Evolutionary conservation across 2,888 invertebrate genomes (phyloP).

Genomic region (Steromphala cineraria): DNA sequence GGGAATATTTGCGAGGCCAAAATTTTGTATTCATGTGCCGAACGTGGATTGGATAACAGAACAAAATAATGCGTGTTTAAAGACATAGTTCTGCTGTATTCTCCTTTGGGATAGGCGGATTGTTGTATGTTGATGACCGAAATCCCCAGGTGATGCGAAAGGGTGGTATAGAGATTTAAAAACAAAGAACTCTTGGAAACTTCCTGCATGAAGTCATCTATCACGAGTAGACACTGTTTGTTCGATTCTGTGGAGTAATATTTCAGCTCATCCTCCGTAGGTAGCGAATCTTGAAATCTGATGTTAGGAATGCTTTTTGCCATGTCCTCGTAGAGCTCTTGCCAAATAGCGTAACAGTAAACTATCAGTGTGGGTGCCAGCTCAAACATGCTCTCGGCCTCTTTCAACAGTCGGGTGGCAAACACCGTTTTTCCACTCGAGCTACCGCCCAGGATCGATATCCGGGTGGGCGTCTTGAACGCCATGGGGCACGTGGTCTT

Average conservation of each 20-base stretch:
- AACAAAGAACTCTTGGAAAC: not conserved
- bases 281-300: not conserved
- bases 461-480: too few relatives aligned
- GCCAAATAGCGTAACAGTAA: not conserved
- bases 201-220: not conserved
- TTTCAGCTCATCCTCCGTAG: not conserved
- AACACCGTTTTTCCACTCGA: not conserved
- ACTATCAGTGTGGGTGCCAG: not conserved
- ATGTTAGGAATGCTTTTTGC: not conserved
- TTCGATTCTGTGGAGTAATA: not conserved
- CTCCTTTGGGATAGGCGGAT: not conserved
- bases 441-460: not conserved
- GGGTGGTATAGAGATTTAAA: too few relatives aligned
- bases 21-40: slow-evolving; percentile 2
- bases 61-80: not conserved
- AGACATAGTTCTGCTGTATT: not conserved
- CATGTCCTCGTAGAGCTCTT: not conserved
- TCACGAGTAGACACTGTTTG: not conserved
- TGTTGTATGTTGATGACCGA: not conserved
- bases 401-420: not conserved
- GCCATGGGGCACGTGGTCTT: too few relatives aligned
- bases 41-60: not conserved
- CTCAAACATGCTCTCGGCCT: not conserved
- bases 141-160: too few relatives aligned
- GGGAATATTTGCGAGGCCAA: not conserved